Base-by-base conservation (phyloP, 2,888 invertebrate species). In the Eugnorisma glareosa region DNA sequence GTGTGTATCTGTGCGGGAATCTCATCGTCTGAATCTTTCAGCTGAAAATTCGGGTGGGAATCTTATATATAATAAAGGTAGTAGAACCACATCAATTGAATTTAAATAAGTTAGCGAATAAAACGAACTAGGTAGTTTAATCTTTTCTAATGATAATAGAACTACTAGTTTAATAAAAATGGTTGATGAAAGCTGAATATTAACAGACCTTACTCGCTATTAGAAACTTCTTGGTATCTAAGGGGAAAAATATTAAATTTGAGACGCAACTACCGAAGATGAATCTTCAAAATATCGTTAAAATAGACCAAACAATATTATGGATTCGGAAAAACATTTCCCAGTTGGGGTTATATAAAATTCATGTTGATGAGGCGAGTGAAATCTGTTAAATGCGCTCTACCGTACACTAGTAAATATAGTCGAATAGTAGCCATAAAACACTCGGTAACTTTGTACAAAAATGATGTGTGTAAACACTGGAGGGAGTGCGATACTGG, bases 401-500 rank as follows among this genome's bases (percentile, higher is more conserved):
- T 86, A 91, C 81, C 71, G 88, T 90, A 89, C 87, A 89, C 81
- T 90, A 89, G 81, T 88, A 89, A 88, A 90, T 93, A 91, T 89
- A 93, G 93, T 91, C 91, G 90, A 93, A 92, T 91, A 92, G 91
- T 92, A 94, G 93, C 91, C 89, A 91, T 93, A 91, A 91, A 93
- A 92, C 91, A 93, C 92, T 91, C 89, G 90, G 90, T 92, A 93
- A 93, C 91, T 96, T 95, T 95, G 93, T 96, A 96, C 95, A 96
- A 96, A 94, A 95, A 93, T 93, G 89, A 92, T 93, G 95, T 96
- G 94, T 96, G 92, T 94, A 95, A 94, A 95, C 94, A 96, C 94
- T 96, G 96, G 96, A 96, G 96, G 96, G 96, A 96, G 96, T 95
- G 96, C 95, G 96, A 96, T 95, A 96, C 94, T 96, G 96, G 96